A percentile compares a stretch with the other conserved stretches of the same genome.
These are phyloP conservation scores for Hemiprocne comata DNA, from an alignment of 2,113 vertebrate genomes.

Conservation along the genomic window DNA sequence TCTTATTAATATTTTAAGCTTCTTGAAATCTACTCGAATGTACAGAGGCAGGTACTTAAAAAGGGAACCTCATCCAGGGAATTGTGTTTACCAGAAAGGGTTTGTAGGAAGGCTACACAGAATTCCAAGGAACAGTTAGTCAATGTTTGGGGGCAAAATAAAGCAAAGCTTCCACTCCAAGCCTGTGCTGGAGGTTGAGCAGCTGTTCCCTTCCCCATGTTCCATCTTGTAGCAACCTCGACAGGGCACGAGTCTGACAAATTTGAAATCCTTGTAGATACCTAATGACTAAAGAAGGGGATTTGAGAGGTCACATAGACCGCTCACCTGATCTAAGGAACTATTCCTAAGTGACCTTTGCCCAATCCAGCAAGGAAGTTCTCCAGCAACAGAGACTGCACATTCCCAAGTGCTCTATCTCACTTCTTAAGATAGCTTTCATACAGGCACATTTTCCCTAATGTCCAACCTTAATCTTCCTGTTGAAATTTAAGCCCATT, in stretches of 20 bases:
- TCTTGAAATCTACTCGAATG: not conserved
- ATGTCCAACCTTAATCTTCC: not conserved
- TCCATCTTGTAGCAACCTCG: fast-evolving
- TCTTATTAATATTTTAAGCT: not conserved
- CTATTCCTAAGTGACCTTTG: not conserved
- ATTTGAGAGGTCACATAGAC: not conserved
- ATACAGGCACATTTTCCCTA: fast-evolving
- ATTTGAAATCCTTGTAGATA: not conserved
- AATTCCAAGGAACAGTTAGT: not conserved
- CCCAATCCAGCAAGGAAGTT: not conserved
- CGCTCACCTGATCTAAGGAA: not conserved
- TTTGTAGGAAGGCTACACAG: not conserved
- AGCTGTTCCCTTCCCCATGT: fast-evolving
- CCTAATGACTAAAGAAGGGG: not conserved
- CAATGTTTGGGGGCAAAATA: not conserved
- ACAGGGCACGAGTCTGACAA: not conserved
- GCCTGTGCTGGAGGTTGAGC: too few relatives aligned
- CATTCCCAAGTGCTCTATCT: not conserved
- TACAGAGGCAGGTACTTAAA: not conserved
- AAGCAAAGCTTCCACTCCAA: not conserved
- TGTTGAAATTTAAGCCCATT: not conserved
- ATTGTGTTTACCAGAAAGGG: not conserved
- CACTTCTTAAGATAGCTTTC: not conserved
- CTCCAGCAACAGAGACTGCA: not conserved
- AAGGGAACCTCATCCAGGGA: not conserved